These are phyloP conservation scores for Apodemia zela DNA, from an alignment of 2,888 invertebrate genomes.

Conservation along the genomic window DNA sequence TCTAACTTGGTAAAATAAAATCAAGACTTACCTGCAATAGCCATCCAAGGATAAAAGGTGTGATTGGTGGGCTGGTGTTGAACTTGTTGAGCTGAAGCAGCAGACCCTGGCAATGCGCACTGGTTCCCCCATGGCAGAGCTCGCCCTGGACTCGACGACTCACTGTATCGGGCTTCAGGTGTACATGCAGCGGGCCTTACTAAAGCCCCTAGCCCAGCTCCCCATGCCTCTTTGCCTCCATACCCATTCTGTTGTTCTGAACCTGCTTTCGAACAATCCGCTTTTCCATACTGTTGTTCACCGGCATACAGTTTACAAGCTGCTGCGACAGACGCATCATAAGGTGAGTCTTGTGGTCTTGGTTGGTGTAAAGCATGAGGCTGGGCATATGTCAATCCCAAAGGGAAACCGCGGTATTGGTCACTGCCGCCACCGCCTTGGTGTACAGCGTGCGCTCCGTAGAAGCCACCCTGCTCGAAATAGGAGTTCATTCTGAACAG, in stretches of 20 bases:
- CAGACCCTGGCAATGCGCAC: conserved; percentile 91
- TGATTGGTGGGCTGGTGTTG: conserved; percentile 94
- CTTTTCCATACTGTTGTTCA: conserved; percentile 84
- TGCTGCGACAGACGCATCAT: conserved; percentile 93
- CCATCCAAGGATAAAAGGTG: conserved; percentile 99
- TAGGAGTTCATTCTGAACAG: conserved; percentile 93
- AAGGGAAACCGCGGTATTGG: conserved; percentile 92
- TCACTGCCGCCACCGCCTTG: conserved; percentile 87
- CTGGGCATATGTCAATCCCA: conserved; percentile 92
- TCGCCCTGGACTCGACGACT: conserved; percentile 89
- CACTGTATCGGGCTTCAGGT: conserved; percentile 92
- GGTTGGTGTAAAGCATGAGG: conserved; percentile 89
- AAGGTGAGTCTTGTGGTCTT: conserved; percentile 94
- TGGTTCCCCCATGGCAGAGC: conserved; percentile 93
- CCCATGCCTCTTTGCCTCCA: conserved; percentile 86
- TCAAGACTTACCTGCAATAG: conserved; percentile 92
- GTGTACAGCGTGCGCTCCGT: conserved; percentile 92
- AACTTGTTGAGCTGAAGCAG: conserved; percentile 90
- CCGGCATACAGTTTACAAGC: conserved; percentile 91
- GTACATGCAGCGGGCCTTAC: conserved; percentile 94
- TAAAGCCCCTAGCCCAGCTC: conserved; percentile 82
- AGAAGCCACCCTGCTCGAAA: conserved; percentile 97
- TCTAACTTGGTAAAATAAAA: neutral
- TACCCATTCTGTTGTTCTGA: conserved; percentile 84
- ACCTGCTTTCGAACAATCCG: conserved; percentile 88